These are phyloP conservation scores for Dasypus novemcinctus DNA, from an alignment of 2,113 vertebrate species.

Conservation along the genomic window DNA sequence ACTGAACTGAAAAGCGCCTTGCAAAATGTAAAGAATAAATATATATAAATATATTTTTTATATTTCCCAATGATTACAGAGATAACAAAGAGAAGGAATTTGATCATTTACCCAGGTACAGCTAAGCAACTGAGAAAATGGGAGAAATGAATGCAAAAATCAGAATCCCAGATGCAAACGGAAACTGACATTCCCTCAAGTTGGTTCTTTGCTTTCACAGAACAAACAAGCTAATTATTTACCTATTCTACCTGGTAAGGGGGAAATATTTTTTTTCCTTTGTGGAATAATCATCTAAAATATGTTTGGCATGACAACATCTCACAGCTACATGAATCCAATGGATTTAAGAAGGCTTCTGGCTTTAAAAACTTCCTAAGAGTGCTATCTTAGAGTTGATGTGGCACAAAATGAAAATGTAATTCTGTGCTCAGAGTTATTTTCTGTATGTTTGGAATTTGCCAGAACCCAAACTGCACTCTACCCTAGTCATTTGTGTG, in stretches of 20 bases:
- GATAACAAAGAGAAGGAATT: not conserved
- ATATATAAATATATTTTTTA: not conserved
- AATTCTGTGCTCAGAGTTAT: not conserved
- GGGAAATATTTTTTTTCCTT: not conserved
- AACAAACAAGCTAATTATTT: not conserved
- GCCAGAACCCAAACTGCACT: not conserved
- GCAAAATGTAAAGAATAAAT: not conserved
- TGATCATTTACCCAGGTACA: not conserved
- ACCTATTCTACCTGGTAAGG: not conserved
- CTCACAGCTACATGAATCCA: not conserved
- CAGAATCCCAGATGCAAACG: not conserved
- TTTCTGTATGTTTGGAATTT: not conserved
- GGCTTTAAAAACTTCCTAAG: not conserved
- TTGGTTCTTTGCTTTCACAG: not conserved
- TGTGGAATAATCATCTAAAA: not conserved
- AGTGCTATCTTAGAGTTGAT: not conserved
- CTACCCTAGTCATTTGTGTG: not conserved
- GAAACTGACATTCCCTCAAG: not conserved
- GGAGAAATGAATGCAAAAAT: not conserved
- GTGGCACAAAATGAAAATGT: not conserved
- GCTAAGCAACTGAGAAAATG: conserved; percentile 14
- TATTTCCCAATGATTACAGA: not conserved
- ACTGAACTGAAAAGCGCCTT: not conserved
- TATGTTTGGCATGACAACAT: not conserved
- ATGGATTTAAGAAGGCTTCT: not conserved